These are phyloP conservation scores for Brachyalestes nurse DNA, from an alignment of 2,797 vertebrate genomes.

Conservation along the genomic window DNA sequence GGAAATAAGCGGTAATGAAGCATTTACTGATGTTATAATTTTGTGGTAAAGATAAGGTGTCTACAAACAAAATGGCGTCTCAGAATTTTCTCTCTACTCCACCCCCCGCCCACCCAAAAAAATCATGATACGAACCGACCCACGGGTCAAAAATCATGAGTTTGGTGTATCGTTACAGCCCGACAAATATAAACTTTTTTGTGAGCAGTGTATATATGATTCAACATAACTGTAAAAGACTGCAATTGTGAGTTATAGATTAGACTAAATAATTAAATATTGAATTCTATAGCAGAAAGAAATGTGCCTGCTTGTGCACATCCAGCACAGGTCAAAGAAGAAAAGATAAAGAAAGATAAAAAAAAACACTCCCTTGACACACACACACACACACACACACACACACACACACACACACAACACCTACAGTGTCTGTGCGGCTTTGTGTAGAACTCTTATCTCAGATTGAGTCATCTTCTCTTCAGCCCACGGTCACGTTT, in stretches of 20 bases:
- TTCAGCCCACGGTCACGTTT: constrained; percentile 35
- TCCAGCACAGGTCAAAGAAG: background rate
- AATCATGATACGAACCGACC: too few species aligned
- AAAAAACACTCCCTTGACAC: background rate
- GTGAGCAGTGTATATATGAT: too few species aligned
- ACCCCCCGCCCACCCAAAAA: too few species aligned
- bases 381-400: background rate
- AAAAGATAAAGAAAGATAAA: constrained; percentile 32
- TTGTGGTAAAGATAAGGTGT: too few species aligned
- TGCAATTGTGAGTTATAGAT: background rate
- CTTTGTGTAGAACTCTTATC: constrained; percentile 25
- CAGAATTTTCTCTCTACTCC: too few species aligned
- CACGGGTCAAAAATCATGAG: too few species aligned
- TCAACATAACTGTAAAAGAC: too few species aligned
- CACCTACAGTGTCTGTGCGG: constrained; percentile 35
- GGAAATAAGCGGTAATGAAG: too few species aligned
- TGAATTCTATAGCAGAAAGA: background rate
- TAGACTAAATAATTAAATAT: background rate
- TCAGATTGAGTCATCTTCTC: constrained; percentile 26
- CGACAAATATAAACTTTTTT: too few species aligned
- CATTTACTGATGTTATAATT: too few species aligned
- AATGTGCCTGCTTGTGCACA: background rate
- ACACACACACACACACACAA: background rate
- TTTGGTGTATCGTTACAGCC: too few species aligned
- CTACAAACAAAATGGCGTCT: too few species aligned